These are phyloP conservation scores for Drosophila gaucha DNA, from an alignment of 2,888 invertebrate species.

Conservation along the genomic window DNA sequence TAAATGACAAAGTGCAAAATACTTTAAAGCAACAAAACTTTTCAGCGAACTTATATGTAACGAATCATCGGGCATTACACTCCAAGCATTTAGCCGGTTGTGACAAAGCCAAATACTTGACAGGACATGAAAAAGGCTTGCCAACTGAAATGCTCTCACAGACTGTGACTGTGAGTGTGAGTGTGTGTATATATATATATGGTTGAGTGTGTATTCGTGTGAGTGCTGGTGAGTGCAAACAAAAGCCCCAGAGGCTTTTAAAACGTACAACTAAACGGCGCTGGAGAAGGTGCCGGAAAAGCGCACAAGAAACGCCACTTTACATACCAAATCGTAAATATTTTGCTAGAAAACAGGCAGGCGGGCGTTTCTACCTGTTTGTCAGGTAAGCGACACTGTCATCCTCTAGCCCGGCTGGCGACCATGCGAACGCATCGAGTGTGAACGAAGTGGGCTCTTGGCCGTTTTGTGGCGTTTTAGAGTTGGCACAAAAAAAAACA, in stretches of 20 bases:
- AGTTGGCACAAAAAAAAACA: conserved; percentile 58
- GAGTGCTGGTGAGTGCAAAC: conserved; percentile 34
- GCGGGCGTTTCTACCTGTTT: conserved; percentile 45
- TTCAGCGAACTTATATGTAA: conserved; percentile 37
- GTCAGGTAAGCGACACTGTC: conserved; percentile 41
- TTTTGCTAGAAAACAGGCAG: conserved; percentile 70
- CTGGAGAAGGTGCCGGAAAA: conserved; percentile 55
- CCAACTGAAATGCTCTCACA: conserved; percentile 39
- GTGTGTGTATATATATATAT: no score
- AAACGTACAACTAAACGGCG: conserved; percentile 48
- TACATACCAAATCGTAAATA: conserved; percentile 76
- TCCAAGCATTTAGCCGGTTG: conserved; percentile 23
- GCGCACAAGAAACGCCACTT: conserved; percentile 75
- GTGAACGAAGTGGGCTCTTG: conserved; percentile 78
- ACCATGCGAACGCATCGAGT: conserved; percentile 68
- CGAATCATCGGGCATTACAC: conserved; percentile 46
- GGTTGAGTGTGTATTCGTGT: conserved; percentile 3
- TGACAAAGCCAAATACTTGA: conserved; percentile 61
- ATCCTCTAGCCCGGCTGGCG: conserved; percentile 11
- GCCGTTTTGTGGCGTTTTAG: conserved; percentile 68
- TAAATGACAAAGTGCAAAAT: conserved; percentile 39
- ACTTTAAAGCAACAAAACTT: conserved; percentile 20
- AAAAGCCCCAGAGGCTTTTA: conserved; percentile 55
- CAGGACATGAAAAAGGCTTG: conserved; percentile 64
- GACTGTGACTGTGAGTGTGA: conserved; percentile 8